phyloP scores from a whole-genome alignment of 2,888 invertebrate genomes.

The Cylindroiulus punctatus region DNA sequence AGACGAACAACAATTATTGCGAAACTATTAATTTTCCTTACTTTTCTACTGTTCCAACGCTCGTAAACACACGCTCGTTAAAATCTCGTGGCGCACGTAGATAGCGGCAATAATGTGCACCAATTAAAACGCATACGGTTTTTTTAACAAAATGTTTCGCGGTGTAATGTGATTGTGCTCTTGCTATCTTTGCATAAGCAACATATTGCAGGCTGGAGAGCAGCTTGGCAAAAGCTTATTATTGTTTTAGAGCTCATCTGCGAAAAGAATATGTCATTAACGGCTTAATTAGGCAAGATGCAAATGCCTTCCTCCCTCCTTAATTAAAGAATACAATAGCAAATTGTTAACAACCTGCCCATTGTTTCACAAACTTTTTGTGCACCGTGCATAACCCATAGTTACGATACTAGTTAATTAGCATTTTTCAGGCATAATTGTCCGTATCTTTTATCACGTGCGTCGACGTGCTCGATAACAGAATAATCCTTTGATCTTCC shows the following conservation, averaged over 20 bases:
- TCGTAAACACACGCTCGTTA: slow-evolving; percentile 39
- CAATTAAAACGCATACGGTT: not conserved
- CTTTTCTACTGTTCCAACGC: not conserved
- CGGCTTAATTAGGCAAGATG: slow-evolving; percentile 36
- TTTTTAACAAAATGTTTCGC: slow-evolving; percentile 2
- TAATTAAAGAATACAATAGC: slow-evolving; percentile 35
- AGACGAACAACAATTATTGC: not conserved
- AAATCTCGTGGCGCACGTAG: not conserved
- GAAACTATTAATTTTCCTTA: not conserved
- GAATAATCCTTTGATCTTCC: no score
- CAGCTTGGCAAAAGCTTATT: slow-evolving; percentile 39
- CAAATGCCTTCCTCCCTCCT: slow-evolving; percentile 6
- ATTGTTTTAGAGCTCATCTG: slow-evolving; percentile 37
- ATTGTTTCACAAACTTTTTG: not conserved
- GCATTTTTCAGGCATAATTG: not conserved
- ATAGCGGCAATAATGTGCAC: not conserved
- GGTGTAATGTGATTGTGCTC: not conserved
- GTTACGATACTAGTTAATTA: slow-evolving; percentile 8
- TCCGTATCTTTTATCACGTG: no score
- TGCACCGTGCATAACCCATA: not conserved
- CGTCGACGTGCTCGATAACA: no score
- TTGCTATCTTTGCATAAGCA: slow-evolving; percentile 1
- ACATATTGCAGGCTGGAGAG: slow-evolving; percentile 23
- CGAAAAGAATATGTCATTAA: slow-evolving; percentile 45
- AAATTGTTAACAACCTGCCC: not conserved